Conservation (phyloP, 2,113 vertebrate genomes). For the Thryonomys swinderianus region DNA sequence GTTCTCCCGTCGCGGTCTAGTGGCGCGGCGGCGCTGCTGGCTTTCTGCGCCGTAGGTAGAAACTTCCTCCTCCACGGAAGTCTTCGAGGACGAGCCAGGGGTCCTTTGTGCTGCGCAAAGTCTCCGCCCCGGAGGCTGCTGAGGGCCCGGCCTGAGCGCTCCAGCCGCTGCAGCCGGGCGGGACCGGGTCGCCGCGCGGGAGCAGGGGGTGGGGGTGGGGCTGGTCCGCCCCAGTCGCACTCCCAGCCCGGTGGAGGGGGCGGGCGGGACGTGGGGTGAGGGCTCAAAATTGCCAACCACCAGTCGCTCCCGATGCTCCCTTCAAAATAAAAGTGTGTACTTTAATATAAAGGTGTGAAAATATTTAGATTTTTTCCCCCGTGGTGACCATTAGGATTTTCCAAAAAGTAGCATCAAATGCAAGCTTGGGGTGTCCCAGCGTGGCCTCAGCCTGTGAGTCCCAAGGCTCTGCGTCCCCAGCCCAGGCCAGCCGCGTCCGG, state of each 20-base stretch:
- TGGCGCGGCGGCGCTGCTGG: fast-evolving
- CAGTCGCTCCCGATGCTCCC: not conserved
- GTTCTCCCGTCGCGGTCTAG: not conserved
- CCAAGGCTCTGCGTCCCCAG: too few relatives aligned
- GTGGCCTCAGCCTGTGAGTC: not conserved
- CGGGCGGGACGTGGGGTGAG: not conserved
- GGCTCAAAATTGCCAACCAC: not conserved
- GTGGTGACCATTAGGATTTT: not conserved
- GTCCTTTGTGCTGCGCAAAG: not conserved
- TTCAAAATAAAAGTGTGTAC: not conserved
- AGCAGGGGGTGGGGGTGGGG: too few relatives aligned
- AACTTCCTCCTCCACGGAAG: not conserved
- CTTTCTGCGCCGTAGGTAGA: not conserved
- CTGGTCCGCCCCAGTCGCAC: fast-evolving
- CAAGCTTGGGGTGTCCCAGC: not conserved
- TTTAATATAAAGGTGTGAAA: not conserved
- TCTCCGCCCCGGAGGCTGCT: not conserved
- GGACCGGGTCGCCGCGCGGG: too few relatives aligned
- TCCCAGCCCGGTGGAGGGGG: not conserved
- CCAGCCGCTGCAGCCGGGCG: too few relatives aligned
- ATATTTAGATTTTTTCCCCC: not conserved
- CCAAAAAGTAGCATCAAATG: not conserved
- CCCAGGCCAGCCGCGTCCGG: not conserved
- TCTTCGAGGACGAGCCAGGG: not conserved
- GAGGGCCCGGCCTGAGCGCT: fast-evolving